A percentile compares a stretch with the other conserved stretches of the same genome.
phyloP scores from a whole-genome alignment of 2,797 vertebrate genomes.

The Leucoraja ocellata region DNA sequence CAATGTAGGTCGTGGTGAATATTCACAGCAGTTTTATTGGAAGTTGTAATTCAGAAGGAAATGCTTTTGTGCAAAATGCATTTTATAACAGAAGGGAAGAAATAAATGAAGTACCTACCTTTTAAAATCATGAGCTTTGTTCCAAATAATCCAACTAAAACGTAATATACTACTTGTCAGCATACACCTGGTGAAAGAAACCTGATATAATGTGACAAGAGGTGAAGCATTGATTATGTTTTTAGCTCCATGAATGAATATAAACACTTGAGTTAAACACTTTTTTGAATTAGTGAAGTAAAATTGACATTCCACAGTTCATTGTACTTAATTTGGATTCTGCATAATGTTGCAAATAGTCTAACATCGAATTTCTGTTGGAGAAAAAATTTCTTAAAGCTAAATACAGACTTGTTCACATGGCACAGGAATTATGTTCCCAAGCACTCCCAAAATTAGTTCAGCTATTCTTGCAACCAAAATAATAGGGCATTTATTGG shows the following conservation, averaged over 20 bases:
- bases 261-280: background rate
- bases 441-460: background rate
- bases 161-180: background rate
- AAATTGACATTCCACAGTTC: background rate
- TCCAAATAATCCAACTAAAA: background rate
- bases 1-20: background rate
- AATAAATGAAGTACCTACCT: background rate
- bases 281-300: conserved; percentile 28
- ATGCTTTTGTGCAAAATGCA: background rate
- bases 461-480: background rate
- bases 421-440: background rate
- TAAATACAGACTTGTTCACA: background rate
- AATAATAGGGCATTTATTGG: background rate
- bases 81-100: background rate
- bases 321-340: background rate
- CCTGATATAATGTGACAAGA: background rate
- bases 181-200: background rate
- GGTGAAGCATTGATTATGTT: background rate
- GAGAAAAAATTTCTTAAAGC: background rate
- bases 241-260: background rate
- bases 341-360: background rate
- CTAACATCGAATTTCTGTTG: background rate
- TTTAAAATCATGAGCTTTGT: background rate
- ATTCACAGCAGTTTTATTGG: background rate
- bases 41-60: background rate